Conservation (phyloP, 2,113 vertebrate genomes). For the Salminus brasiliensis region DNA sequence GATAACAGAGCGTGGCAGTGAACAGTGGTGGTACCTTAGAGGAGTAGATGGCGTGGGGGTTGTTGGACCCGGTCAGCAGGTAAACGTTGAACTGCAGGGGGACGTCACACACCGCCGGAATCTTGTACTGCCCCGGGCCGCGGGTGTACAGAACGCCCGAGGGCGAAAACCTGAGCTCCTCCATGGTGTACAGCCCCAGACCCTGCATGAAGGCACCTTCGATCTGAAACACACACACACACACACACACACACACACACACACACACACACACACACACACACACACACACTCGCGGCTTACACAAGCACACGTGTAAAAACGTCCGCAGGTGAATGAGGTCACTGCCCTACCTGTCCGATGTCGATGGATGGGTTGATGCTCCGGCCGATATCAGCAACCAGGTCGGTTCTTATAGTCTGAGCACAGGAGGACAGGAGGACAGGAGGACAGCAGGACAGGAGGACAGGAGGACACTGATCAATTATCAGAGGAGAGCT, state of each 20-base stretch:
- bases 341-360: constrained; percentile 79
- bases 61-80: constrained; percentile 74
- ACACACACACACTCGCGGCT: too few species aligned
- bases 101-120: constrained; percentile 83
- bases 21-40: too few species aligned
- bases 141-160: constrained; percentile 77
- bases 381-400: constrained; percentile 82
- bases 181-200: constrained; percentile 83
- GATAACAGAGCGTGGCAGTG: too few species aligned
- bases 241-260: background rate
- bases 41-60: constrained; percentile 85
- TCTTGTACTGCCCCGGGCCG: constrained; percentile 85
- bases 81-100: constrained; percentile 82
- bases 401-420: constrained; percentile 84
- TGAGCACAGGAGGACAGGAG: too few species aligned
- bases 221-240: constrained; percentile 71
- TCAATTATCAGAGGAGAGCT: too few species aligned
- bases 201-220: constrained; percentile 87
- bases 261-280: background rate
- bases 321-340: background rate
- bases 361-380: constrained; percentile 88
- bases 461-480: background rate
- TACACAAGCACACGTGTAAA: background rate
- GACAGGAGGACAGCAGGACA: too few species aligned
- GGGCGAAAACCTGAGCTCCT: constrained; percentile 84